Evolutionary conservation across 2,797 vertebrate genomes (phyloP), one percentile per base, ranked within the genome.

Genomic region (Sciurus carolinensis): DNA sequence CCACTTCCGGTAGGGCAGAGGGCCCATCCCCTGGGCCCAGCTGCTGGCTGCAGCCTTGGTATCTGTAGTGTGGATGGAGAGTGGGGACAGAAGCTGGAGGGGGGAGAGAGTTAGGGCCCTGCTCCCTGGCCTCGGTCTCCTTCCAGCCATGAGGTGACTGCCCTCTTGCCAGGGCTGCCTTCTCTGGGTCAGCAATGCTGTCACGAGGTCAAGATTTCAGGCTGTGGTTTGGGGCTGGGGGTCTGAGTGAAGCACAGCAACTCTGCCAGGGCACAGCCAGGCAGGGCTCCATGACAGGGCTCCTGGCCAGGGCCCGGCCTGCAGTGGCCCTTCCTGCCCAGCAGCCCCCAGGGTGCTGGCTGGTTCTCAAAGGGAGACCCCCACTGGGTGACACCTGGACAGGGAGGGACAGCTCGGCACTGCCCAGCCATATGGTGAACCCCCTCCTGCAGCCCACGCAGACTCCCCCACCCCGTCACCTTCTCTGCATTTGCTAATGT

Each of bases 401-500:
- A 22, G n/a, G 82, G 54, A 76, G 67, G 79, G 87, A 20, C 39
- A 26, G 59, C 94, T 36, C 1, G 0, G 76, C 36, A 72, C 33
- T 71, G 66, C 4, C 44, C 81, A 57, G 93, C 96, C 98, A 97
- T 90, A 97, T 84, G 95, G 95, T 22, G 42, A 26, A 5, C 59
- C 93, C 92, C 59, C 33, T 36, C 87, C 59, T 0, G 30, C 50
- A 20, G 75, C 96, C 87, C 73, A 82, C n/a, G 80, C 47, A 73
- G 54, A 77, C 64, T 6, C 15, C 44, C 82, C 72, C 94, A 39
- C 72, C 75, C 95, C 36, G 5, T 92, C 95, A 98, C 98, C 98
- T 98, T 97, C 97, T 59, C 97, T 91, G 96, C 97, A 12, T 98
- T 98, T 94, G 28, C 97, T 98, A 98, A 98, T 97, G 95, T 98